Conservation (phyloP, 2,888 invertebrate genomes). For the Dione juno region DNA sequence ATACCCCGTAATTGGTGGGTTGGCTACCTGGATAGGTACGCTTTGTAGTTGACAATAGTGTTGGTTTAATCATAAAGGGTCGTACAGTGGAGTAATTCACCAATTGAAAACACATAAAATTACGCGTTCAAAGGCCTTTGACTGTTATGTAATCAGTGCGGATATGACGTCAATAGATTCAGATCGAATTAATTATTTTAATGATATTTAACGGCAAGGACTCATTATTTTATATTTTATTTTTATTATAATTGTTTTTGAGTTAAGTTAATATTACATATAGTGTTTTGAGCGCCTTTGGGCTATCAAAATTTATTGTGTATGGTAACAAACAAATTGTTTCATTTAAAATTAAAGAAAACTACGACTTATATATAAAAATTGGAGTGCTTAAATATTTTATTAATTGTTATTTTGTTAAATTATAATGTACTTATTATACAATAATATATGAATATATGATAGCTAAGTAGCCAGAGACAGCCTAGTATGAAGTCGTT, state of each 20-base stretch:
- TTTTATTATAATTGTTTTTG: not conserved
- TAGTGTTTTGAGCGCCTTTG: not conserved
- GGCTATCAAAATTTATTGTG: too few relatives aligned
- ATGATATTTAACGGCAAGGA: not conserved
- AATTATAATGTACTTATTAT: too few relatives aligned
- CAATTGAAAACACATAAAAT: conserved; percentile 60
- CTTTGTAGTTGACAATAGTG: conserved; percentile 65
- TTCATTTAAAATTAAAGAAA: too few relatives aligned
- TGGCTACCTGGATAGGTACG: conserved; percentile 79
- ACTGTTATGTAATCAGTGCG: conserved; percentile 30
- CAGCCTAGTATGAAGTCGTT: too few relatives aligned
- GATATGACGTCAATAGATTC: conserved; percentile 25
- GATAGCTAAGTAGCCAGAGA: too few relatives aligned
- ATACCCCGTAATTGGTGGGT: conserved; percentile 81
- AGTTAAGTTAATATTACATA: not conserved
- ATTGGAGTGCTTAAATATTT: too few relatives aligned
- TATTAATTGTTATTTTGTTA: too few relatives aligned
- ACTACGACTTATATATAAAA: too few relatives aligned
- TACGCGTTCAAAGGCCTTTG: conserved; percentile 40
- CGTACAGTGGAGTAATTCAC: conserved; percentile 69
- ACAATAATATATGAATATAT: too few relatives aligned
- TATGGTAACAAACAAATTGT: too few relatives aligned
- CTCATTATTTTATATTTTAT: not conserved
- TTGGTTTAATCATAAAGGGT: conserved; percentile 62
- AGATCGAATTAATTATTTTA: conserved; percentile 8